These are phyloP conservation scores for Megaleporinus macrocephalus DNA, from an alignment of 2,113 vertebrate species.

Conservation along the genomic window DNA sequence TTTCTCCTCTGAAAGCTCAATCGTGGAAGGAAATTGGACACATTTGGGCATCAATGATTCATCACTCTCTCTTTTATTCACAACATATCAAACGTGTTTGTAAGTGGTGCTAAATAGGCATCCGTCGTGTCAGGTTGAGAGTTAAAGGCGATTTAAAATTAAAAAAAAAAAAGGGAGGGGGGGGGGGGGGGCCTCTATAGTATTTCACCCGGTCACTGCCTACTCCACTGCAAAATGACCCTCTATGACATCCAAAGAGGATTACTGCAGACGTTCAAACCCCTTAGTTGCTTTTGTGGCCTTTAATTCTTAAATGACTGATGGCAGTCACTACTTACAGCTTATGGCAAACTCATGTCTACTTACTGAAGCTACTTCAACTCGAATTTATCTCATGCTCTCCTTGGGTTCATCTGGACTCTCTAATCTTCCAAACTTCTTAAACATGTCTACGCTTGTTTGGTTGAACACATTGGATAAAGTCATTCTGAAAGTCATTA, in stretches of 20 bases:
- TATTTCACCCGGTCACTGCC: slow-evolving; percentile 62
- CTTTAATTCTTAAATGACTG: slow-evolving; percentile 42
- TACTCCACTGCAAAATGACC: slow-evolving; percentile 51
- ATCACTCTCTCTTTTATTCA: slow-evolving; percentile 38
- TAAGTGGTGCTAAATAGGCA: slow-evolving; percentile 60
- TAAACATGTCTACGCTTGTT: slow-evolving; percentile 25
- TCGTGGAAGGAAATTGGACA: slow-evolving; percentile 47
- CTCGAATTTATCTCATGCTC: slow-evolving; percentile 16
- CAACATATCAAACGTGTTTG: slow-evolving; percentile 56
- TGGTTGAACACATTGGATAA: not conserved
- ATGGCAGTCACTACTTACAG: slow-evolving; percentile 24
- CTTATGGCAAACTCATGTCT: slow-evolving; percentile 1
- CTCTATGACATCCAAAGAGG: slow-evolving; percentile 21
- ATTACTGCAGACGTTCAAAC: slow-evolving; percentile 53
- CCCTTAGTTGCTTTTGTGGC: slow-evolving; percentile 64
- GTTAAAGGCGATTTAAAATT: slow-evolving; percentile 1
- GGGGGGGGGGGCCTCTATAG: slow-evolving; percentile 43
- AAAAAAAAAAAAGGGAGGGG: no score
- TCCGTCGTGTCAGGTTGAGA: slow-evolving; percentile 51
- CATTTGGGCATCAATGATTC: slow-evolving; percentile 41
- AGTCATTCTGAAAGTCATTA: not conserved
- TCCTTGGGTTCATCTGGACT: not conserved
- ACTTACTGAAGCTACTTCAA: not conserved
- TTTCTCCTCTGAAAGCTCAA: slow-evolving; percentile 31
- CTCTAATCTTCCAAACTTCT: slow-evolving; percentile 20